Evolutionary conservation across 2,888 invertebrate species (phyloP), one percentile per base, ranked within the genome.

Genomic region (Drosophila planitibia): DNA sequence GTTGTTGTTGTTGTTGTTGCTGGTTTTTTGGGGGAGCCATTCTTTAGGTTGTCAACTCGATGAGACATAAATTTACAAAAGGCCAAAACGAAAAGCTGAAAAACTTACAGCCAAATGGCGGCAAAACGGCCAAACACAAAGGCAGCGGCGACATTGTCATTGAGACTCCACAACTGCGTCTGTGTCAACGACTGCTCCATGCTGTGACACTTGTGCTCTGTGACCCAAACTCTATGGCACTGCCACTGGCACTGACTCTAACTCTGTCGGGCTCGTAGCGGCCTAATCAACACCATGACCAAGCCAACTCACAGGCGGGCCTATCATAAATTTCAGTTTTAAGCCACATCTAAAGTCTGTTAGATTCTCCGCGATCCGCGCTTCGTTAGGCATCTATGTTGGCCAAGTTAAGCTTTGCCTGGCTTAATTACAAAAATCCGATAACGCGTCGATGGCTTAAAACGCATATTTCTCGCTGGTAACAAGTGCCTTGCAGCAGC

Each of bases 31-130:
- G 78, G 57, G 75, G 70, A 82, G 76, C 90, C 89, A 90, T 90
- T 90, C 91, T 89, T 89, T 91, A 90, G 77, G 70, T 84, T 91
- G 90, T 91, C 90, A 91, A 91, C 91, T 86, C 85, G 73, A 82
- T 86, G 86, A 91, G 88, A 91, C 88, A 91, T 91, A 88, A 91
- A 91, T 91, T 90, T 89, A 79, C 77, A 80, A 79, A 83, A 83
- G 72, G 61, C 75, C 71, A 81, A 85, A 80, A 85, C 81, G 68
- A 81, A 83, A 79, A 83, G 75, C 72, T 76, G 65, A 83, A 84
- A 81, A 77, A 74, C 64, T 66, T 78, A 55, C 60, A 71, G 69
- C 78, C 80, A 76, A 83, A 78, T 81, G 82, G 78, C 90, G 89
- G 84, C 89, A 85, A 85, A 85, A 82, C 74, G 79, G 70, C 70